Conservation (phyloP, 2,113 vertebrate genomes). For the Psilopogon haemacephalus region DNA sequence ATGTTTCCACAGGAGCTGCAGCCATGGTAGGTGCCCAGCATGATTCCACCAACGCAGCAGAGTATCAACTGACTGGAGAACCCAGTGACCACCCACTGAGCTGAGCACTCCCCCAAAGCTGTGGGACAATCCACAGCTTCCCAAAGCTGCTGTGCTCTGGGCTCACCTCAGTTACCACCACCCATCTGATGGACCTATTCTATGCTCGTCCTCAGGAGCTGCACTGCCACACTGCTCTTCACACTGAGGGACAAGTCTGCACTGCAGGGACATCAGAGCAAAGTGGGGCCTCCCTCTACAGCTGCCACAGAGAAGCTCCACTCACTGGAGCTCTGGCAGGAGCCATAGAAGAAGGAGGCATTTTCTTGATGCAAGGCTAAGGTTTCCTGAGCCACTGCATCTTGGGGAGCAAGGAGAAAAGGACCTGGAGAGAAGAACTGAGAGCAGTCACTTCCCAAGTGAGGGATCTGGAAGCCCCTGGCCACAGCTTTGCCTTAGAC, state of each 20-base stretch:
- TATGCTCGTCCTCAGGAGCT: background rate
- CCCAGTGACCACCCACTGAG: background rate
- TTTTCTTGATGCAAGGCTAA: background rate
- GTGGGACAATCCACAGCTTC: background rate
- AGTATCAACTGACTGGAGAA: background rate
- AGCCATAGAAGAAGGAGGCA: background rate
- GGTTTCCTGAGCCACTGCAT: background rate
- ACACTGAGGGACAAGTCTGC: fast-evolving
- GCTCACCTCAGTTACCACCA: background rate
- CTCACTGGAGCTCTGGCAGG: fast-evolving
- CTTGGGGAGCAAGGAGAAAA: background rate
- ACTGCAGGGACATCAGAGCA: background rate
- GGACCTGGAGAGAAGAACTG: background rate
- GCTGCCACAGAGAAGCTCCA: background rate
- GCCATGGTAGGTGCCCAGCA: background rate
- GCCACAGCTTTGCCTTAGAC: background rate
- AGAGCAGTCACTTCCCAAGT: background rate
- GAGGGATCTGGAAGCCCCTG: background rate
- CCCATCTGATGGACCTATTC: fast-evolving
- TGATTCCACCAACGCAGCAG: background rate
- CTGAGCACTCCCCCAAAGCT: background rate
- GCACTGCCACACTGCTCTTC: fast-evolving
- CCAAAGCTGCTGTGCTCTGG: background rate
- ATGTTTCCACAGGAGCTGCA: background rate
- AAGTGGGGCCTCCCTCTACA: background rate